phyloP scores from a whole-genome alignment of 2,113 vertebrate genomes.

The Petrocephalus microphthalmus region DNA sequence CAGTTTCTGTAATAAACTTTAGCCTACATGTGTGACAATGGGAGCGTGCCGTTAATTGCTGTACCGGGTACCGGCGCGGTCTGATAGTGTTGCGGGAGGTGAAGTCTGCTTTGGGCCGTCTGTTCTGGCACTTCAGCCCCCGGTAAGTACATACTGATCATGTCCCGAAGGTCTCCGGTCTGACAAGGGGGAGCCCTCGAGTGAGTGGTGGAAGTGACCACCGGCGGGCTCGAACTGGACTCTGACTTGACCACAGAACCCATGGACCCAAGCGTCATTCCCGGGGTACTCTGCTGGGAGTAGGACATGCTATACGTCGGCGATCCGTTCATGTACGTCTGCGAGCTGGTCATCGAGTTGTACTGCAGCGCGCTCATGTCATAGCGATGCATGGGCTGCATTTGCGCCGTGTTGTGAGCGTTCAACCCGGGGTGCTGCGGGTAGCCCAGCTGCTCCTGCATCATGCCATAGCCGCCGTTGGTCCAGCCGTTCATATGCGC shows the following conservation, averaged over 20 bases:
- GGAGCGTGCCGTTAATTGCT: constrained; percentile 94
- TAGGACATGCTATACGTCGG: constrained; percentile 98
- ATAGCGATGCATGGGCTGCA: constrained; percentile 99
- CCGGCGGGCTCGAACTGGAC: constrained; percentile 92
- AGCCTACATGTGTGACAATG: constrained; percentile 91
- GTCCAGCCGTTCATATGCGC: constrained; percentile 99
- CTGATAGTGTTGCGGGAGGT: constrained; percentile 97
- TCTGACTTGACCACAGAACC: constrained; percentile 96
- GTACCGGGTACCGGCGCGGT: constrained; percentile 89
- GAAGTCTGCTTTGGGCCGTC: constrained; percentile 89
- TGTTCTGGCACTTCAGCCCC: constrained; percentile 90
- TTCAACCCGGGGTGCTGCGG: constrained; percentile 92
- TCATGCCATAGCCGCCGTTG: constrained; percentile 98
- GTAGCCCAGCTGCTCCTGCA: constrained; percentile 98
- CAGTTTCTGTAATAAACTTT: constrained; percentile 77
- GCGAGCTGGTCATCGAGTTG: constrained; percentile 91
- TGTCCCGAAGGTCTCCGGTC: constrained; percentile 95
- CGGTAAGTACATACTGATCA: constrained; percentile 99
- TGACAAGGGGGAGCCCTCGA: constrained; percentile 83
- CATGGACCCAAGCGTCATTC: constrained; percentile 91
- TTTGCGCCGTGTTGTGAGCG: constrained; percentile 87
- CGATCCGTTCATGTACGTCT: constrained; percentile 99
- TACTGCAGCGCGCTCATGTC: constrained; percentile 98
- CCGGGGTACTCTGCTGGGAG: constrained; percentile 80
- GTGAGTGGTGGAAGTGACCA: constrained; percentile 92